Evolutionary conservation across 2,113 vertebrate genomes (phyloP).

Genomic region (Menura novaehollandiae): DNA sequence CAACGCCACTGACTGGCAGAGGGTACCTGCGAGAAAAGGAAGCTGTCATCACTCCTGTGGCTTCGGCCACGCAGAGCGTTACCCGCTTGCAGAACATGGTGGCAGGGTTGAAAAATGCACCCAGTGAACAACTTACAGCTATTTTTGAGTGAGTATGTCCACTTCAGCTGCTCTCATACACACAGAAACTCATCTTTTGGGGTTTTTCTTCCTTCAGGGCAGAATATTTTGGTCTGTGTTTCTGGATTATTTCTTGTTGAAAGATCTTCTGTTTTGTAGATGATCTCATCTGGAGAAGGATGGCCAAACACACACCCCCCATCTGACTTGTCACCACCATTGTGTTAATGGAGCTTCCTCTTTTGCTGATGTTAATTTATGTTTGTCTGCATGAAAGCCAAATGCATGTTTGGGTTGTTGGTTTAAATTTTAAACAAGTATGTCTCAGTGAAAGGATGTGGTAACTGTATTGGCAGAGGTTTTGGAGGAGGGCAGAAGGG

Average conservation of each 20-base stretch:
- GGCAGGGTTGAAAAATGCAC: constrained; percentile 82
- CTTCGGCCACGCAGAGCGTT: constrained; percentile 94
- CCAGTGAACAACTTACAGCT: constrained; percentile 81
- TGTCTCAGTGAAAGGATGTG: background rate
- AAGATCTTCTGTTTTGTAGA: background rate
- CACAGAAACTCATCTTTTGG: background rate
- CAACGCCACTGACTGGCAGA: constrained; percentile 93
- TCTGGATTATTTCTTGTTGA: background rate
- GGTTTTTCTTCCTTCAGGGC: background rate
- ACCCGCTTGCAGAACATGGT: constrained; percentile 90
- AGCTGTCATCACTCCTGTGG: constrained; percentile 86
- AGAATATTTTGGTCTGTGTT: background rate
- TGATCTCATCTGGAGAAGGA: background rate
- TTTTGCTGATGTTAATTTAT: background rate
- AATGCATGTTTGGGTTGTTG: background rate
- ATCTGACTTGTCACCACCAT: background rate
- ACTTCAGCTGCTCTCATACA: background rate
- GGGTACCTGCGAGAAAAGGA: constrained; percentile 93
- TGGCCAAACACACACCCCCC: background rate
- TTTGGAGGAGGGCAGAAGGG: background rate
- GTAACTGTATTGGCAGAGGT: background rate
- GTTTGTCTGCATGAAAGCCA: background rate
- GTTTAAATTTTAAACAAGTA: background rate
- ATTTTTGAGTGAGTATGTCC: constrained; percentile 81
- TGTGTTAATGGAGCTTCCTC: background rate